A percentile compares a stretch with the other conserved stretches of the same genome.
These are phyloP conservation scores for Agrotis segetum DNA, from an alignment of 2,888 invertebrate genomes.

Conservation along the genomic window DNA sequence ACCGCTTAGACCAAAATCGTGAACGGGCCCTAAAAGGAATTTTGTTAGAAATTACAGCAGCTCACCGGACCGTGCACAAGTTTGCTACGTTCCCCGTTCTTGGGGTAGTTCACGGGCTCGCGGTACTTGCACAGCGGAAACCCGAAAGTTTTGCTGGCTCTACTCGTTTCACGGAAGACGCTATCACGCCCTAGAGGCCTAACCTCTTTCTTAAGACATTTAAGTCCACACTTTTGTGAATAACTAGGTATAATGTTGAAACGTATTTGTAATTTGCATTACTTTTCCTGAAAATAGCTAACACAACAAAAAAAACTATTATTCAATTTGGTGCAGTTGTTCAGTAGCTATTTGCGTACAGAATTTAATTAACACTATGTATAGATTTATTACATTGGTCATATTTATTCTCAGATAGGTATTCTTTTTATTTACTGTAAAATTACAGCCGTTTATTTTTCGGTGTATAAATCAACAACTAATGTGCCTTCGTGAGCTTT, in stretches of 20 bases:
- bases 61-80: slow-evolving; percentile 70
- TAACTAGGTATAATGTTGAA: slow-evolving; percentile 40
- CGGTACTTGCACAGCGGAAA: slow-evolving; percentile 73
- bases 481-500: too few species aligned
- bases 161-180: slow-evolving; percentile 79
- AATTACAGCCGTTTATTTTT: too few species aligned
- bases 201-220: slow-evolving; percentile 75
- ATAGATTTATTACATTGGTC: too few species aligned
- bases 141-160: slow-evolving; percentile 78
- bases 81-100: slow-evolving; percentile 75
- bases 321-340: too few species aligned
- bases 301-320: too few species aligned
- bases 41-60: slow-evolving; percentile 65
- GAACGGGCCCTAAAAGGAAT: slow-evolving; percentile 22
- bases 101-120: slow-evolving; percentile 64
- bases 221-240: slow-evolving; percentile 61
- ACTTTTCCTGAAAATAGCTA: too few species aligned
- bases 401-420: too few species aligned
- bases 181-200: slow-evolving; percentile 82
- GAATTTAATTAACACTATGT: too few species aligned
- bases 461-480: too few species aligned
- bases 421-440: too few species aligned
- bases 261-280: slow-evolving; percentile 44
- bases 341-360: too few species aligned
- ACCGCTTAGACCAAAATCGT: too few species aligned